Evolutionary conservation across 2,888 invertebrate genomes (phyloP).

Genomic region (Laothoe populi): DNA sequence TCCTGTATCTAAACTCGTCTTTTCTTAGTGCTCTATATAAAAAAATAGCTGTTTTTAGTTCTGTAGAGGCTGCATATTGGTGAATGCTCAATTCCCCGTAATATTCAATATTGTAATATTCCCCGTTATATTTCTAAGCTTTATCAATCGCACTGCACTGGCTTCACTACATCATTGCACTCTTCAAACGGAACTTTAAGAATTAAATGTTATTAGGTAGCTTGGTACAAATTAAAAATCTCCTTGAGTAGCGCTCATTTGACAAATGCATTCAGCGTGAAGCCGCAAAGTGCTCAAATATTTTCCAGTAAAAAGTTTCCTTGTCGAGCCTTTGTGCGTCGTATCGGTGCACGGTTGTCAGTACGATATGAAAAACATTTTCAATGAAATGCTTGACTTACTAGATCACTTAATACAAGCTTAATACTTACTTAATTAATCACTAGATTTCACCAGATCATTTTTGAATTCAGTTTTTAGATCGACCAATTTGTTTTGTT

Average conservation of each 20-base stretch:
- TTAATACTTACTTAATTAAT: no score
- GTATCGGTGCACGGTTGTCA: no score
- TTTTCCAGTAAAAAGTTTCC: neutral
- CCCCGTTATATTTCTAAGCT: neutral
- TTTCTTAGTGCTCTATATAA: no score
- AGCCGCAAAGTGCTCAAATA: slow-evolving; percentile 16
- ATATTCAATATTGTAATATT: neutral
- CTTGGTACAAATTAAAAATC: slow-evolving; percentile 11
- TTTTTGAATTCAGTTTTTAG: no score
- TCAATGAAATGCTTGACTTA: no score
- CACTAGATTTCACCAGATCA: no score
- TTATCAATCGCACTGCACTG: neutral
- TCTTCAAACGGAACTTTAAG: neutral
- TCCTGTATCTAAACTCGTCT: no score
- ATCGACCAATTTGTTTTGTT: no score
- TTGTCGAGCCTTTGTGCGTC: no score
- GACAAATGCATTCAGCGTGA: neutral
- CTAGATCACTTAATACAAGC: no score
- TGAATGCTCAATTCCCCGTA: neutral
- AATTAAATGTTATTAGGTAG: slow-evolving; percentile 4
- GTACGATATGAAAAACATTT: no score
- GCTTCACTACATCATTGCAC: neutral
- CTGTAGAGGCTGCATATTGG: neutral
- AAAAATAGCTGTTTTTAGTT: neutral
- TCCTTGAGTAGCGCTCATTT: slow-evolving; percentile 11